Conservation (phyloP, 1,140 invertebrate genomes). For the Trachymyrmex cornetzi region DNA sequence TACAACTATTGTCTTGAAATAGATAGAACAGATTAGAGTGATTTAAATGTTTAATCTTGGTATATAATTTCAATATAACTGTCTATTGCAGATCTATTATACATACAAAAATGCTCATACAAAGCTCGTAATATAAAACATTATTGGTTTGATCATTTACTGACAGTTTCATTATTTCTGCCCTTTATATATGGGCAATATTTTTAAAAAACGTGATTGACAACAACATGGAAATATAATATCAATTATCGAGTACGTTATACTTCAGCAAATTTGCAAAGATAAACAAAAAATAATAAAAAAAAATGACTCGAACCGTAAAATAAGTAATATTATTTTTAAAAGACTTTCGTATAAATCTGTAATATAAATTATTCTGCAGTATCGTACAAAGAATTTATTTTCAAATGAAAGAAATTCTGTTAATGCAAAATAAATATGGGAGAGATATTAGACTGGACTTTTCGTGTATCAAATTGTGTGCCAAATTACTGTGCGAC, state of each 20-base stretch:
- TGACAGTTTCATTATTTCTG: background rate
- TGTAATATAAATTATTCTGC: background rate
- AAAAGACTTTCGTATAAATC: background rate
- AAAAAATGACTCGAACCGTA: background rate
- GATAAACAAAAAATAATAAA: background rate
- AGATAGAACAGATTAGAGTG: background rate
- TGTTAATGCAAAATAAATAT: conserved; percentile 22
- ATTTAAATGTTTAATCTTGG: background rate
- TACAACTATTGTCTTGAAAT: background rate
- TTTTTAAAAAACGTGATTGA: background rate
- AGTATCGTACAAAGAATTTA: background rate
- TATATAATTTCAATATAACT: background rate
- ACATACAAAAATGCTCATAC: background rate
- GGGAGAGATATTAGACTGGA: background rate
- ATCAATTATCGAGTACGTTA: background rate
- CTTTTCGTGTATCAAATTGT: conserved; percentile 33
- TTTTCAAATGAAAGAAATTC: background rate
- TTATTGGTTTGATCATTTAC: background rate
- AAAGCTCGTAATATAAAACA: background rate
- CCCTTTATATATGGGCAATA: background rate
- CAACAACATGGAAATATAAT: conserved; percentile 1
- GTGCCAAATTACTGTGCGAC: conserved; percentile 33
- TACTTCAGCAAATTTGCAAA: background rate
- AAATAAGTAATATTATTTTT: background rate
- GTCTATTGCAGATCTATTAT: background rate